Evolutionary conservation across 2,113 vertebrate genomes (phyloP).

Genomic region (Phyllostomus hastatus): DNA sequence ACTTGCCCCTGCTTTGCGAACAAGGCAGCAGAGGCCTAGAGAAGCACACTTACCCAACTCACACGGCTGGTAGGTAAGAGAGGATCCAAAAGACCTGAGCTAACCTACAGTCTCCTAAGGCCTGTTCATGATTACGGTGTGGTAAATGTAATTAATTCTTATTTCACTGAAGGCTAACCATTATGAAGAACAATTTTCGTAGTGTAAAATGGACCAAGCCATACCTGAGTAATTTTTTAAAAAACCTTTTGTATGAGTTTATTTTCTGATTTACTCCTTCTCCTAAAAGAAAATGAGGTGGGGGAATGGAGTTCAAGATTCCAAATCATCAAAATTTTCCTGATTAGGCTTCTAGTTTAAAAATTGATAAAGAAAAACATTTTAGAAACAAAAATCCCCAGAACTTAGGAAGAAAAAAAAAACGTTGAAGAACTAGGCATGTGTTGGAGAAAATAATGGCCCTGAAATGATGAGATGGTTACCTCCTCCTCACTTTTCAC

Average conservation of each 20-base stretch:
- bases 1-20: not conserved
- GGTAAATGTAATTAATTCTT: not conserved
- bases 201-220: not conserved
- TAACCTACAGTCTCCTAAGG: not conserved
- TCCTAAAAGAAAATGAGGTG: not conserved
- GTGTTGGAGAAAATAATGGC: not conserved
- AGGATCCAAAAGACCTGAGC: not conserved
- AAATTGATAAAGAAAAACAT: not conserved
- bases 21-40: not conserved
- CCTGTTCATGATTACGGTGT: not conserved
- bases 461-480: constrained; percentile 11
- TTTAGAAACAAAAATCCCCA: not conserved
- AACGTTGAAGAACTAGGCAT: not conserved
- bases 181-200: not conserved
- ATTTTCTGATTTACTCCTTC: constrained; percentile 28
- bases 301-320: not conserved
- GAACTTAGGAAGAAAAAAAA: not conserved
- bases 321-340: constrained; percentile 19
- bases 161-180: not conserved
- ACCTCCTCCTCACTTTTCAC: not conserved
- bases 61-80: not conserved
- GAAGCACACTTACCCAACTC: not conserved
- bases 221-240: not conserved
- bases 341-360: constrained; percentile 9
- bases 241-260: not conserved